A percentile compares a stretch with the other conserved stretches of the same genome.
phyloP scores from a whole-genome alignment of 2,888 invertebrate genomes.

The Serrognathus titanus region DNA sequence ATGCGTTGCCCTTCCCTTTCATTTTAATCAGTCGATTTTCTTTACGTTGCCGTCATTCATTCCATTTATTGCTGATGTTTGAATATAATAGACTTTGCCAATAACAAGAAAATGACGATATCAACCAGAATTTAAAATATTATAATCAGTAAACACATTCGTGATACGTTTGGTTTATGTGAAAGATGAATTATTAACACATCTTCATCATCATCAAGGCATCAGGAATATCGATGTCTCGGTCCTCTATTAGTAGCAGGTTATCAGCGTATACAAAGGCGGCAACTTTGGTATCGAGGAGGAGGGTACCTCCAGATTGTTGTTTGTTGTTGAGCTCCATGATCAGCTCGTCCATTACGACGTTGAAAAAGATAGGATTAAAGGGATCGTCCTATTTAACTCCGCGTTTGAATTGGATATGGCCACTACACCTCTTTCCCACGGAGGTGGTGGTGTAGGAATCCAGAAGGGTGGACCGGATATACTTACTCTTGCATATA shows the following conservation, averaged over 20 bases:
- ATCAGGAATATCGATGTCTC: constrained; percentile 31
- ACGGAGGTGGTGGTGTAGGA: constrained; percentile 28
- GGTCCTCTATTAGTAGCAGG: constrained; percentile 36
- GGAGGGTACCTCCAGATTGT: constrained; percentile 19
- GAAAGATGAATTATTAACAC: too few species aligned
- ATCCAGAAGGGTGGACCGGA: constrained; percentile 28
- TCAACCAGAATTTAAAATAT: too few species aligned
- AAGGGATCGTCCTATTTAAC: constrained; percentile 47
- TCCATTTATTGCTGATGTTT: too few species aligned
- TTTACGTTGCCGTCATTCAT: too few species aligned
- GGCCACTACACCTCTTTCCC: constrained; percentile 2
- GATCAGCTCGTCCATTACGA: constrained; percentile 32
- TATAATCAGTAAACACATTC: too few species aligned
- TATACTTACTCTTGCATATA: constrained; percentile 36
- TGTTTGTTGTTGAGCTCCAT: constrained; percentile 1
- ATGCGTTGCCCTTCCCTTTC: too few species aligned
- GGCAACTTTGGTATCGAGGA: constrained; percentile 15
- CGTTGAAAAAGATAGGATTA: constrained; percentile 27
- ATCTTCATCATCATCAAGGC: too few species aligned
- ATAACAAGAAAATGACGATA: too few species aligned
- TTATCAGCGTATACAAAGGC: constrained; percentile 44
- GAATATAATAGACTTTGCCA: too few species aligned
- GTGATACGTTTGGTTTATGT: too few species aligned
- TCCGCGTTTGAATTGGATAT: constrained; percentile 30
- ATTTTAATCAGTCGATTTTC: too few species aligned